phyloP scores from a whole-genome alignment of 92 coral and sea anemone genomes.

The Phenganax marumi region DNA sequence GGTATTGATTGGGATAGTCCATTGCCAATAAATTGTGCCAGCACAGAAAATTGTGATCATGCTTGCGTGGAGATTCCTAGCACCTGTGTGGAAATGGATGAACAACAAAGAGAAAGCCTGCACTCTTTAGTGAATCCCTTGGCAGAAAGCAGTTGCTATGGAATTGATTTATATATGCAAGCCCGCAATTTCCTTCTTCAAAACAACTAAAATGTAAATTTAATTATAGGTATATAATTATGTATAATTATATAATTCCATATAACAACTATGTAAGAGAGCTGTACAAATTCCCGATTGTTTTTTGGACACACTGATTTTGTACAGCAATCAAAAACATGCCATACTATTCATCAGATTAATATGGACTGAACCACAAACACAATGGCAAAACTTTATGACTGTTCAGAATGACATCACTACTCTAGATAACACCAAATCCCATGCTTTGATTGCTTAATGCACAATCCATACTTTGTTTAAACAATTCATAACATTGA shows the following conservation, averaged over 20 bases:
- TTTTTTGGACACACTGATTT: too few relatives aligned
- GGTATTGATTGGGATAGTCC: slow-evolving; percentile 55
- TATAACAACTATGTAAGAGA: too few relatives aligned
- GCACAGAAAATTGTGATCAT: slow-evolving; percentile 14
- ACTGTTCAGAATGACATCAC: too few relatives aligned
- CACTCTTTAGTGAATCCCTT: slow-evolving; percentile 18
- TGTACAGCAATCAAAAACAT: too few relatives aligned
- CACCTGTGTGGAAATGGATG: not conserved
- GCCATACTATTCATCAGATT: too few relatives aligned
- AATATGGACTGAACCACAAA: too few relatives aligned
- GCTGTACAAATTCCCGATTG: too few relatives aligned
- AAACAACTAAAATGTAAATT: too few relatives aligned
- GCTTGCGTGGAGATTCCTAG: slow-evolving; percentile 19
- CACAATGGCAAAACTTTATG: too few relatives aligned
- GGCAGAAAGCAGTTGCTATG: slow-evolving; percentile 29
- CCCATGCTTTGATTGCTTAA: slow-evolving; percentile 49
- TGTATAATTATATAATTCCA: too few relatives aligned
- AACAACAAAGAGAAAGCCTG: slow-evolving; percentile 1
- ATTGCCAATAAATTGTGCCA: slow-evolving; percentile 5
- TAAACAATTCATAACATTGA: slow-evolving; percentile 27
- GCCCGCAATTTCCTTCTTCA: slow-evolving; percentile 35
- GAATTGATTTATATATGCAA: slow-evolving; percentile 35
- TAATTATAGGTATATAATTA: too few relatives aligned
- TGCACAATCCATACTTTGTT: slow-evolving; percentile 43
- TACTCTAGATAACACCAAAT: slow-evolving; percentile 53